Evolutionary conservation across 2,113 vertebrate genomes (phyloP).

Genomic region (Cheirogaleus medius): DNA sequence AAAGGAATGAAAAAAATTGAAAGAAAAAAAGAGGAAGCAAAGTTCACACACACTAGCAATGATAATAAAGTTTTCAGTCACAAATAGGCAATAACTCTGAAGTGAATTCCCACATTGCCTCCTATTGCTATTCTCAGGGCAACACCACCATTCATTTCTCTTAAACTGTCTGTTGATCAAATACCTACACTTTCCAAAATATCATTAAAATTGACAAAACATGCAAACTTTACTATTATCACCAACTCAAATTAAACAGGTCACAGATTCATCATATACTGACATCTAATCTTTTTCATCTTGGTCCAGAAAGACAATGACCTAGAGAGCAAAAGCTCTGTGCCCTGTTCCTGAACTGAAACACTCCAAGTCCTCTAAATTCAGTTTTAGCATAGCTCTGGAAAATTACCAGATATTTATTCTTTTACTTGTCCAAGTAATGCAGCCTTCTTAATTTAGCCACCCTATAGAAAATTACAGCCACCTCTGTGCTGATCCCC

Average conservation of each 20-base stretch:
- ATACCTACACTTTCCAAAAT: background rate
- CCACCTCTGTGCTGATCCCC: background rate
- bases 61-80: background rate
- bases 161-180: constrained; percentile 8
- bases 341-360: background rate
- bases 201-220: background rate
- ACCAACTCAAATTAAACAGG: background rate
- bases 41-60: background rate
- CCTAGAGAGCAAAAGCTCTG: background rate
- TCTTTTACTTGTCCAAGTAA: background rate
- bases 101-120: background rate
- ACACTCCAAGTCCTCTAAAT: background rate
- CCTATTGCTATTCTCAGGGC: background rate
- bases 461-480: background rate
- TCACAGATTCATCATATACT: background rate
- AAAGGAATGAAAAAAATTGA: background rate
- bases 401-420: background rate
- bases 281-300: background rate
- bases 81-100: background rate
- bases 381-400: background rate
- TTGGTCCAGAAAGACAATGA: background rate
- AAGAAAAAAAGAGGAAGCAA: background rate
- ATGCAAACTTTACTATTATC: background rate
- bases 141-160: background rate
- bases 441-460: background rate